phyloP scores from a whole-genome alignment of 2,797 vertebrate genomes.

The Enteromius thamalakanensis region DNA sequence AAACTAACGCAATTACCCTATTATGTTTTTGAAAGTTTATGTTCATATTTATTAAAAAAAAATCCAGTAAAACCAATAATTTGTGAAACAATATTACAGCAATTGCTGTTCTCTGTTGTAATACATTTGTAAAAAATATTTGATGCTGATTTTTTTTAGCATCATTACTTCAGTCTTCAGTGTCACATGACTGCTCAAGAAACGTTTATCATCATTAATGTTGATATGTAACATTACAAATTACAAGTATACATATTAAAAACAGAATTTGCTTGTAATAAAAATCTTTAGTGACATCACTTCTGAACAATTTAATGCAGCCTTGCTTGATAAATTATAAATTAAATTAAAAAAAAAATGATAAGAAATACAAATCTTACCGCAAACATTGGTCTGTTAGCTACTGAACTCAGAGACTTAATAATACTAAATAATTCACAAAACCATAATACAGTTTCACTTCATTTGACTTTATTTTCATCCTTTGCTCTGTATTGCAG shows the following conservation, averaged over 20 bases:
- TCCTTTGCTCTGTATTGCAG: not conserved
- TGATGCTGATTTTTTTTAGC: not conserved
- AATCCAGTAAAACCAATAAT: not conserved
- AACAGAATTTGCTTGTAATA: not conserved
- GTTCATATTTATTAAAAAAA: not conserved
- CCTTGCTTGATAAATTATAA: not conserved
- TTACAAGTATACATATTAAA: not conserved
- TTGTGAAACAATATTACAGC: not conserved
- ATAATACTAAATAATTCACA: not conserved
- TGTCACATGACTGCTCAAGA: not conserved
- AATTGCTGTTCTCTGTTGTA: not conserved
- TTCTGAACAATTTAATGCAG: not conserved
- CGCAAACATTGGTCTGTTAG: too few species aligned
- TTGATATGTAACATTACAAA: too few species aligned
- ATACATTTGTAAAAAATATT: not conserved
- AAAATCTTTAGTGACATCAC: not conserved
- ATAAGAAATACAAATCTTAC: not conserved
- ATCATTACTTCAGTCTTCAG: not conserved
- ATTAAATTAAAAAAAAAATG: not conserved
- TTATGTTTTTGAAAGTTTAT: not conserved
- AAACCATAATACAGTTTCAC: not conserved
- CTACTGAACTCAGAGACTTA: not conserved
- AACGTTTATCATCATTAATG: not conserved
- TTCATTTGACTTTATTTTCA: constrained; percentile 25
- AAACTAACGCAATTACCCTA: not conserved